These are phyloP conservation scores for Sterrhoptilus dennistouni DNA, from an alignment of 2,113 vertebrate genomes.

Conservation along the genomic window DNA sequence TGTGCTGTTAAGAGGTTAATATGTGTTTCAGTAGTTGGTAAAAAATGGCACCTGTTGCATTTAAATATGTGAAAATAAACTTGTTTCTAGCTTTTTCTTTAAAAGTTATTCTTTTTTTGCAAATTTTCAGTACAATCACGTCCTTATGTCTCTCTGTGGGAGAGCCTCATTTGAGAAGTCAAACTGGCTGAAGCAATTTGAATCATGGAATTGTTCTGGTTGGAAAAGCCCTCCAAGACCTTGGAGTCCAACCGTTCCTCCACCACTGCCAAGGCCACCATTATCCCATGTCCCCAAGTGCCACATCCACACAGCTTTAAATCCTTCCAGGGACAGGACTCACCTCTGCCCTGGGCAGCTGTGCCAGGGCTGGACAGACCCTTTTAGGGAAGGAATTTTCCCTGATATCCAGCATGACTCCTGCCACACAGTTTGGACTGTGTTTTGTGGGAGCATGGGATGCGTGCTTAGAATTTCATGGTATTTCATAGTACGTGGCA, in stretches of 20 bases:
- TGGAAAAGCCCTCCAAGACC: not conserved
- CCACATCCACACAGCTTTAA: not conserved
- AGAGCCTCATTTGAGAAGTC: not conserved
- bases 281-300: rapidly evolving
- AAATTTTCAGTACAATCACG: not conserved
- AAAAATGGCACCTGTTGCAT: not conserved
- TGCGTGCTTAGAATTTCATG: not conserved
- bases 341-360: not conserved
- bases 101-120: not conserved
- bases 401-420: not conserved
- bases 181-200: not conserved
- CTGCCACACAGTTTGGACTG: rapidly evolving
- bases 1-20: not conserved
- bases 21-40: rapidly evolving
- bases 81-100: not conserved
- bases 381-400: not conserved
- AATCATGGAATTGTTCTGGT: not conserved
- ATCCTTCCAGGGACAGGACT: not conserved
- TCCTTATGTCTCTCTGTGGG: not conserved
- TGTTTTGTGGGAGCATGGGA: not conserved
- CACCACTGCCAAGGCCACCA: not conserved
- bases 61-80: not conserved
- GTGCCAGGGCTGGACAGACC: not conserved
- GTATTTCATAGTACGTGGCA: not conserved
- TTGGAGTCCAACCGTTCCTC: rapidly evolving